Evolutionary conservation across 2,113 vertebrate species (phyloP), one percentile per base, ranked within the genome.

Genomic region (Serinus canaria): DNA sequence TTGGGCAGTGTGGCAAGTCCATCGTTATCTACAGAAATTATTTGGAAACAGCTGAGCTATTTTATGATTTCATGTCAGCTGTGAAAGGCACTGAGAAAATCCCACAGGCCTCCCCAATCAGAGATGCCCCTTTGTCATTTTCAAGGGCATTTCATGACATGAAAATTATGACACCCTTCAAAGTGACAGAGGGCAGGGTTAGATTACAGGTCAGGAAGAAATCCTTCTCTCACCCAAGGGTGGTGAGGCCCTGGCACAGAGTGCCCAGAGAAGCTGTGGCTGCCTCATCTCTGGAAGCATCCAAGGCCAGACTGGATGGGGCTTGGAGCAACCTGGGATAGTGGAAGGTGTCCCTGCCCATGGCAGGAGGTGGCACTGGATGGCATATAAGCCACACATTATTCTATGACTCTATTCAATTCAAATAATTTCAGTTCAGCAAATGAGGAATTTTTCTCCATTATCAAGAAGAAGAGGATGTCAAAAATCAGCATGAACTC

Each of bases 261-360:
- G 0, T 41, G 7, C 9, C 24, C n/a, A 41, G 11, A 68, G n/a
- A 31, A 55, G 47, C 10, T 69, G 62, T 62, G 39, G 16, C 20
- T 53, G 27, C 2, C 30, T 8, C 14, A 35, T 20, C 17, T 2
- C 63, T 77, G 31, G 31, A 28, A 43, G 31, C 23, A 35, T 20
- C 31, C 49, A 37, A 63, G 35, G 6, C 31, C 21, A 43, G n/a
- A 3, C 0, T 69, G 63, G 41, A 33, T 0, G 0, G 2, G 35
- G 6, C 6, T 43, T 69, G 35, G 25, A 63, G 8, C 6, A 69
- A 1, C 10, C 21, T 20, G 56, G 10, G 4, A 2, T 4, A 23
- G 35, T 27, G 14, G 35, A 37, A 56, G 4, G 1, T 49, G 25
- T 41, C 52, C 30, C n/a, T 27, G 46, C 11, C 23, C 14, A 4